Evolutionary conservation across 1,140 invertebrate genomes (phyloP).

Genomic region (Euborellia annulipes): DNA sequence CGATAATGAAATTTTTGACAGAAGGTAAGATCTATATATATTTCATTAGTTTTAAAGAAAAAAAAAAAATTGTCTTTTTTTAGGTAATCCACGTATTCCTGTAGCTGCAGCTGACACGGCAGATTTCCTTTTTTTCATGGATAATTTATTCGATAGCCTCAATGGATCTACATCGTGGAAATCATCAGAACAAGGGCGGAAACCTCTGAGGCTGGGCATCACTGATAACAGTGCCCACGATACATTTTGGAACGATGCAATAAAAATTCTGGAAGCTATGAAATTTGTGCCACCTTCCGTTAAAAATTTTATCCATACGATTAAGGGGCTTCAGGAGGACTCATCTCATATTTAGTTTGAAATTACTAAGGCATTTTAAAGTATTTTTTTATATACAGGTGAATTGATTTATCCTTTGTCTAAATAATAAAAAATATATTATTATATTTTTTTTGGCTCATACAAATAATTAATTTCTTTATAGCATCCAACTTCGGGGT

Average conservation of each 20-base stretch:
- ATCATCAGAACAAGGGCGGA: background rate
- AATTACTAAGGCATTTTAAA: no score
- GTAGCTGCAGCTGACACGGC: constrained; percentile 11
- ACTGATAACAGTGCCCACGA: background rate
- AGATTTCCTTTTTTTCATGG: constrained; percentile 9
- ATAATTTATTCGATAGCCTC: constrained; percentile 11
- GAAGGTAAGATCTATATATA: no score
- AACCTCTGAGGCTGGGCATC: constrained; percentile 2
- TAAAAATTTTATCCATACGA: background rate
- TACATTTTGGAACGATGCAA: background rate
- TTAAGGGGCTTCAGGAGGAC: no score
- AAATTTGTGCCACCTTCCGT: background rate
- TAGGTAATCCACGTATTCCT: background rate
- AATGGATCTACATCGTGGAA: constrained; percentile 9
- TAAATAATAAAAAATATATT: no score
- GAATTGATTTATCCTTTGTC: no score
- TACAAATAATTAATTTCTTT: no score
- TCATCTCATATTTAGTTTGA: no score
- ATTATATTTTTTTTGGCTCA: no score
- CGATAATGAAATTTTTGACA: background rate
- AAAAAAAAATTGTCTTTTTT: background rate
- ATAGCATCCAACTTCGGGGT: no score
- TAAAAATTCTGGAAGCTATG: background rate
- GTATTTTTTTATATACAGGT: no score
- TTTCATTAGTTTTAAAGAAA: no score